Evolutionary conservation across 2,113 vertebrate species (phyloP), one percentile per base, ranked within the genome.

Genomic region (Grus americana): DNA sequence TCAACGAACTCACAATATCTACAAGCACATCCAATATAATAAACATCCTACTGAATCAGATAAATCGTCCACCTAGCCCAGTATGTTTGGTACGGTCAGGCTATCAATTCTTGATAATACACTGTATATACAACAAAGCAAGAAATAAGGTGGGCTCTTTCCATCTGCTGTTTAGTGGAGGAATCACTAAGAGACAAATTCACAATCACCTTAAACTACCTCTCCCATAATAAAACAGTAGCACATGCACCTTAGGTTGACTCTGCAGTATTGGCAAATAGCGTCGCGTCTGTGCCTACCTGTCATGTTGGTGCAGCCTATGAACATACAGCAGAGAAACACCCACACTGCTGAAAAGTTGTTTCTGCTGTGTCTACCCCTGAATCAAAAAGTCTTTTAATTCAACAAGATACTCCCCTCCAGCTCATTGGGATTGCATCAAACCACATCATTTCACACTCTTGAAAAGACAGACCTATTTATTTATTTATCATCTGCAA

Each of bases 261-360:
- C 54, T 16, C 47, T 7, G 12, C 65, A 20, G 57, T 1, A 61
- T 5, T 24, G 20, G 36, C 68, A 44, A 30, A 20, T 6, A 7
- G 9, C 0, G 12, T 1, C 10, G 4, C 6, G 15, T 17, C 38
- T 32, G 36, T 29, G n/a, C 38, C 17, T 30, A 58, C 32, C 52
- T 52, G 23, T 38, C 63, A 81, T 1, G 11, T 1, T 4, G 52
- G 7, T 11, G 40, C 29, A 30, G 24, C 7, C 50, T 27, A 6
- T 2, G 14, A 90, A 36, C 55, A 26, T 2, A 5, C 3, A 50
- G 57, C 67, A 68, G 4, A 67, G 66, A 24, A 59, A 18, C 14
- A 71, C 19, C 24, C n/a, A 42, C 0, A 1, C 9, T 44, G 32
- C 59, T 30, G n/a, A 66, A 82, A 86, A 88, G 5, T 29, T 2